Base-by-base conservation (phyloP, 2,888 invertebrate species). In the Poecilobothrus nobilitatus region DNA sequence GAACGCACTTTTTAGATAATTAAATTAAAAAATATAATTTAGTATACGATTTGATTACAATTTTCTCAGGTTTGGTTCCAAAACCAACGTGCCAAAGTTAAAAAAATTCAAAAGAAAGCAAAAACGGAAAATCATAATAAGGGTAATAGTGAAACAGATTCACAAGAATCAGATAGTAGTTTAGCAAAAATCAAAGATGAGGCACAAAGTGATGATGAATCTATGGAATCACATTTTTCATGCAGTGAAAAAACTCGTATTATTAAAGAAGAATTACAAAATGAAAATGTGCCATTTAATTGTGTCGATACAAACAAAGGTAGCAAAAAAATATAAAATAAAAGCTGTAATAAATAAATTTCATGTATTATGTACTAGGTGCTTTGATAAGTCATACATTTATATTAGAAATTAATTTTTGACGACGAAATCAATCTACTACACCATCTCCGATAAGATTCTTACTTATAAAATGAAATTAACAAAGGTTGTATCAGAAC, bases 61-160 rank as follows among this genome's bases (percentile, higher is more conserved):
- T 27, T 27, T 27, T 27, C 27, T 4, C 27, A 86, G 87, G 87
- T 87, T 71, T 87, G 87, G 87, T 87, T 87, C 78, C 87, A 87
- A 82, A 87, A 87, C 78, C 87, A 87, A 76, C 82, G 87, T 61
- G 87, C 87, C 20, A 87, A 87, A 80, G 86, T 87, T 80, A 87
- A 87, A 79, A 87, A 87, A 76, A 87, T 87, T 73, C 87, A 87
- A 76, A 87, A 87, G 81, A 87, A 87, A 75, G 86, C 86, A 9
- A 83, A 86, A 71, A 83, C 85, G 75, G 87, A 87, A 72, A 83
- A 83, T 69, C 83, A 82, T 76, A 68, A 70, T 18, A 81, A 81
- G 71, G 80, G 80, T 12, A 77, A 76, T 44, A 82, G 80, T 71
- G 79, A 83, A 71, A 79, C 81, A 4, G 83, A 83, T 41, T 84